These are phyloP conservation scores for Turnix velox DNA, from an alignment of 2,113 vertebrate genomes.

Conservation along the genomic window DNA sequence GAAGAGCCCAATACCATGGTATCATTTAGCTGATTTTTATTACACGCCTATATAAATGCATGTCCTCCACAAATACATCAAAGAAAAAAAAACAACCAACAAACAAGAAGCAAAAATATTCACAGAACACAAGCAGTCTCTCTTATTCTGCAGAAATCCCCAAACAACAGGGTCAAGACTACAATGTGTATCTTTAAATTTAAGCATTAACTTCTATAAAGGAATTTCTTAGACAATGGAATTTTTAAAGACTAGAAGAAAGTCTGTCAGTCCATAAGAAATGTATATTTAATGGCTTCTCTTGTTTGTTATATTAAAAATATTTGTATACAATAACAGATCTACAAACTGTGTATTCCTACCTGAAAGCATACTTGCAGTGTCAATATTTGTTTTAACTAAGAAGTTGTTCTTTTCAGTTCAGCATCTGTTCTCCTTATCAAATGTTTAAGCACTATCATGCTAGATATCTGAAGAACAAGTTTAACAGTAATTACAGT, in stretches of 20 bases:
- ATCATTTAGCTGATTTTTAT: not conserved
- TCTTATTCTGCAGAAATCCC: not conserved
- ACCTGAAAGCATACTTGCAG: not conserved
- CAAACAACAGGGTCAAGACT: not conserved
- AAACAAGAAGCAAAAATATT: not conserved
- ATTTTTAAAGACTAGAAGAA: not conserved
- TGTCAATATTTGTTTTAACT: not conserved
- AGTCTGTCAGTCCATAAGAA: not conserved
- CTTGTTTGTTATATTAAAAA: not conserved
- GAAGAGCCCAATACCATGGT: not conserved
- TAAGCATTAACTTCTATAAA: not conserved
- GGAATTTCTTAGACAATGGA: not conserved
- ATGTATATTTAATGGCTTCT: not conserved
- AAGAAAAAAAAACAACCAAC: not conserved
- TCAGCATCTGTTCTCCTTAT: not conserved
- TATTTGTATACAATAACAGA: not conserved
- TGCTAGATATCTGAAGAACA: not conserved
- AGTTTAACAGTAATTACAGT: not conserved
- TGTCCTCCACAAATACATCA: not conserved
- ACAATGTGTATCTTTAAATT: not conserved
- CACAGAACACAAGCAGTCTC: not conserved
- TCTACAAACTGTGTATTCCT: not conserved
- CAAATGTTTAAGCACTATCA: not conserved
- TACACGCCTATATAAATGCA: fast-evolving
- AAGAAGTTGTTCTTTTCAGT: not conserved